A percentile compares a stretch with the other conserved stretches of the same genome.
phyloP scores from a whole-genome alignment of 2,888 invertebrate species.

The Drosophila infuscata region DNA sequence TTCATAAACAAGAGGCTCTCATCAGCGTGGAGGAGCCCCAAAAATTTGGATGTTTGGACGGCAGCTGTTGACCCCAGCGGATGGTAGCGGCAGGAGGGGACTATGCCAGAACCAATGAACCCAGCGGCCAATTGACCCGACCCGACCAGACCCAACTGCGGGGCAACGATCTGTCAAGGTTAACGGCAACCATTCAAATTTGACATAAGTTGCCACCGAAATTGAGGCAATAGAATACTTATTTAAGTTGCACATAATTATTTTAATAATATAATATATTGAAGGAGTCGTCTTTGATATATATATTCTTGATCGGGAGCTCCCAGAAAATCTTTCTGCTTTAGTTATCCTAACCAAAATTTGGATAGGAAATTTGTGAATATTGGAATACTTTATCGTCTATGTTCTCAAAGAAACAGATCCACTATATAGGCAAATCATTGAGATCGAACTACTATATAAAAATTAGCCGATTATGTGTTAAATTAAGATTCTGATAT shows the following conservation, averaged over 20 bases:
- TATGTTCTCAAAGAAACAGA: neutral
- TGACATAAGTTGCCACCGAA: neutral
- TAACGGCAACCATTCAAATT: conserved; percentile 7
- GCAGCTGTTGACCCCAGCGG: conserved; percentile 30
- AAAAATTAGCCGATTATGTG: neutral
- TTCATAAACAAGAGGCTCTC: conserved; percentile 19
- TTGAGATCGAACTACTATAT: neutral
- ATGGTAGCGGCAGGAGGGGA: conserved; percentile 2
- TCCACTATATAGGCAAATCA: neutral
- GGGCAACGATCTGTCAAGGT: conserved; percentile 33
- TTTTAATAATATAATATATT: too few relatives aligned
- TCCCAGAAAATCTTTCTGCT: too few relatives aligned
- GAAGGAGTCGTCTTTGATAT: neutral
- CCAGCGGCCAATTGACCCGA: conserved; percentile 18
- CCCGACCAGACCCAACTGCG: conserved; percentile 8
- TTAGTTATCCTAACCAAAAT: neutral
- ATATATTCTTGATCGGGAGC: neutral
- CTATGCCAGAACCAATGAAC: conserved; percentile 26
- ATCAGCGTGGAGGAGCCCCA: conserved; percentile 23
- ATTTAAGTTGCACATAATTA: too few relatives aligned
- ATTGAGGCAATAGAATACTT: too few relatives aligned
- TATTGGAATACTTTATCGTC: neutral
- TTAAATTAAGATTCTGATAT: too few relatives aligned
- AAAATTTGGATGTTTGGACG: conserved; percentile 25
- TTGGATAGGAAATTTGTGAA: neutral